Base-by-base conservation (phyloP, 2,797 vertebrate species). In the Lithobates sylvaticus region DNA sequence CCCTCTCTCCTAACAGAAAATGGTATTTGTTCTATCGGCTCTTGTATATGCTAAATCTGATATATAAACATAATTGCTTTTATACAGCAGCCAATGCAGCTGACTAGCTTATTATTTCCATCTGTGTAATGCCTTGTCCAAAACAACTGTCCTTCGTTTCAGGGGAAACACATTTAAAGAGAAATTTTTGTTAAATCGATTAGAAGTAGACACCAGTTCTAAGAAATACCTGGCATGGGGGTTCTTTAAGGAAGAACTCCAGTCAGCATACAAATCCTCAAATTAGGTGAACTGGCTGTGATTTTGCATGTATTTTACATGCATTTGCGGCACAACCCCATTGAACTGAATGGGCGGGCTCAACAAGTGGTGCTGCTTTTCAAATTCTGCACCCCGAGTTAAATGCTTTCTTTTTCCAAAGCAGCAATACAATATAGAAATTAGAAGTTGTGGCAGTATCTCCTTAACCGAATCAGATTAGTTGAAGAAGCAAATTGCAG, bases 21-120 rank as follows among this genome's bases (percentile, higher is more conserved):
- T 85, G 26, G 42, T 42, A 84, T 85, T 79, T 85, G 44, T 85
- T 72, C 76, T 73, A 58, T 44, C 69, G 26, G 32, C 27, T 47
- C 76, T 79, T 69, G 67, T 71, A 73, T 78, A 78, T 72, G 78
- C 68, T 13, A 34, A 50, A 78, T 61, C 84, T 71, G 84, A 72
- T 73, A 67, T 72, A 65, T 67, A 34, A 73, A 74, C 58, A 47
- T 79, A 85, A 82, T 86, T 86, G 73, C 65, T 86, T 83, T 77
- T 74, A 61, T 82, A 18, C 69, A 3, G 39, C 61, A 72, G 10
- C 36, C 39, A 3, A 73, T 73, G 34, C 78, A 27, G 71, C 71
- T 42, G 69, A 68, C 34, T 18, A 3, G 65, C 26, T 58, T 84
- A 36, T 29, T 58, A 81, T 75, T 75, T 76, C 26, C 23, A 29